Evolutionary conservation across 2,113 vertebrate species (phyloP), one percentile per base, ranked within the genome.

Genomic region (Mohoua ochrocephala): DNA sequence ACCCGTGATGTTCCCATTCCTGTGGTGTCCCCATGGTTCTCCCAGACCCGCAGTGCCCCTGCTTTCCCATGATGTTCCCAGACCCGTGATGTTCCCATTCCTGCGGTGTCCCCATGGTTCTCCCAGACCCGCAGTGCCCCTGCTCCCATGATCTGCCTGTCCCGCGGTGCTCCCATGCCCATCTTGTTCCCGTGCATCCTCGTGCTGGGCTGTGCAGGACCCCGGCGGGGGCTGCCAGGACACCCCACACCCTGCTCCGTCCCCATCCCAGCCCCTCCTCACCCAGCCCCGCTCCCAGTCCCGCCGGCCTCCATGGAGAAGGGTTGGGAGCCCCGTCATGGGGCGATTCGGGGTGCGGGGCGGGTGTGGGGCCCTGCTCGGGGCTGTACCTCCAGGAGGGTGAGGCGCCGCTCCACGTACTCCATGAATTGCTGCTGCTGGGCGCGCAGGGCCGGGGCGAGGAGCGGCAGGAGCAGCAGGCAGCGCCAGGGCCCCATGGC

Each of bases 401-500:
- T 97, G 49, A 98, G 94, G 24, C 98, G 97, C 50, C 97, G 95
- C 92, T 98, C 98, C 98, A 98, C 97, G 68, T 98, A 98, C 89
- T 98, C 98, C 98, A 98, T 96, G 53, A 98, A 95, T 33, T 98
- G 97, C 82, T 97, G 98, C 95, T 98, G 98, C 97, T 98, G 98
- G 61, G 98, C 97, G 0, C n/a, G 78, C 35, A 95, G 93, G 78
- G 94, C 81, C 50, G 44, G 23, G 27, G 76, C 76, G 91, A 97
- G 95, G 4, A 97, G 93, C 86, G 93, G 74, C 95, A 97, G 83
- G 20, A 98, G 96, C 76, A 98, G 70, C 89, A 98, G 61, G 93
- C 97, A 97, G 96, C 94, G 84, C 96, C 96, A 54, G 82, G 84
- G 87, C 93, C 94, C 95, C 47, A 89, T 75, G 93, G 93, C 92